Base-by-base conservation (phyloP, 2,797 vertebrate species). In the Pelochelys cantorii region DNA sequence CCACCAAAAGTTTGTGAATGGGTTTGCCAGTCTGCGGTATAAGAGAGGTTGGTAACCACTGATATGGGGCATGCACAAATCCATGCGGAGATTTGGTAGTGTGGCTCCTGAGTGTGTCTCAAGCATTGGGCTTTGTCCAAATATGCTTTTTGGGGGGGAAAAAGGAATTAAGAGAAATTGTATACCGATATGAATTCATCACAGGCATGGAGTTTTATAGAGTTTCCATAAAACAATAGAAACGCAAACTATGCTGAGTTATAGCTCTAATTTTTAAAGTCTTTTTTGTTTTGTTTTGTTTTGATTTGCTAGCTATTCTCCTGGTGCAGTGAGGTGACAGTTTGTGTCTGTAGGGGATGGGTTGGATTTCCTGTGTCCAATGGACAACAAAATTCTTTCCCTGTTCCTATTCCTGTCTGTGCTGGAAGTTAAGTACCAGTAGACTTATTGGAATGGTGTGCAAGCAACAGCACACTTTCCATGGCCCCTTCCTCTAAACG, bases 301-400 rank as follows among this genome's bases (percentile, higher is more conserved):
- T 75, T 0, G 4, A 93, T 93, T 90, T 92, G 84, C 86, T 59
- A 74, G 84, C 90, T 90, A 94, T 42, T 48, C 59, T 88, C 83
- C 81, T 82, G 55, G 13, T 87, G 48, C 85, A 53, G 86, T 7
- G 53, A 74, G 0, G 3, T 86, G 83, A 56, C 0, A 1, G 74
- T 93, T 84, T 86, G 55, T 75, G 83, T 84, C 86, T 88, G 82
- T 77, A 90, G 92, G 94, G 95, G 79, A 94, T 96, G 96, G 95
- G 94, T 87, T 89, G 96, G 92, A 94, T 97, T 97, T 97, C 97
- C 96, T 94, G 95, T 79, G 27, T 62, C 78, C 8, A 31, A 56
- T 62, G 84, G 85, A 93, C 87, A 96, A 92, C 90, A 5, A 59
- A 94, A 96, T 93, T 79, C 87, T 95, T 95, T 96, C 88, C 95